Percentiles rank a stretch among this genome's conserved stretches.
These are phyloP conservation scores for Dipodomys ordii DNA, from an alignment of 2,113 vertebrate genomes.

Conservation along the genomic window DNA sequence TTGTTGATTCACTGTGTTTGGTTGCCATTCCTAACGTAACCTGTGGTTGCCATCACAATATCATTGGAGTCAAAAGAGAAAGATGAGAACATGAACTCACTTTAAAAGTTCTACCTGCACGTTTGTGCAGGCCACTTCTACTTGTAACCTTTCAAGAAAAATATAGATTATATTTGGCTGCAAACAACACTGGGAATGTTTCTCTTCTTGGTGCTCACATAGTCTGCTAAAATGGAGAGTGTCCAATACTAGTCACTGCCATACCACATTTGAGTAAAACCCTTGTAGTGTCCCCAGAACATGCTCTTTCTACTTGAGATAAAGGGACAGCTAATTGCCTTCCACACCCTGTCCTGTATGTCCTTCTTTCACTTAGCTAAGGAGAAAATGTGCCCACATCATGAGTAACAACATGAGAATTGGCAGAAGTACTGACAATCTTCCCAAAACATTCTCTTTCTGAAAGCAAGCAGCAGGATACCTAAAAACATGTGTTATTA, in stretches of 20 bases:
- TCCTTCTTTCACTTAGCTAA: not conserved
- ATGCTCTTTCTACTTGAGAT: not conserved
- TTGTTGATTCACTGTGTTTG: not conserved
- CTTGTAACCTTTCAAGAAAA: not conserved
- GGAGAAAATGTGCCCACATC: slow-evolving; percentile 18
- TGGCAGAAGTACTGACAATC: not conserved
- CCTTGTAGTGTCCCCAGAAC: not conserved
- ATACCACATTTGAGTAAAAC: not conserved
- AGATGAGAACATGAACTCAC: not conserved
- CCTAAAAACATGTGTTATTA: slow-evolving; percentile 31
- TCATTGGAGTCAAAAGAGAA: not conserved
- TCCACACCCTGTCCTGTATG: not conserved
- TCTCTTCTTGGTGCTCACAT: not conserved
- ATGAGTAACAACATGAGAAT: slow-evolving; percentile 33
- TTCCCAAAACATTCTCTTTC: not conserved
- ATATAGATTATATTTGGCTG: not conserved
- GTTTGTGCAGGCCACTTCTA: not conserved
- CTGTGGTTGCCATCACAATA: not conserved
- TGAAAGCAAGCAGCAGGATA: not conserved
- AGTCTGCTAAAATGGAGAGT: not conserved
- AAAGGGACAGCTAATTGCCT: not conserved
- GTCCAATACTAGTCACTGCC: not conserved
- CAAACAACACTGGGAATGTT: not conserved
- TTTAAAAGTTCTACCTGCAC: slow-evolving; percentile 17
- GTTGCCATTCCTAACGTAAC: not conserved